Percentiles rank a stretch among this genome's conserved stretches.
These are phyloP conservation scores for Onthophagus taurus DNA, from an alignment of 1,140 invertebrate genomes.

Conservation along the genomic window DNA sequence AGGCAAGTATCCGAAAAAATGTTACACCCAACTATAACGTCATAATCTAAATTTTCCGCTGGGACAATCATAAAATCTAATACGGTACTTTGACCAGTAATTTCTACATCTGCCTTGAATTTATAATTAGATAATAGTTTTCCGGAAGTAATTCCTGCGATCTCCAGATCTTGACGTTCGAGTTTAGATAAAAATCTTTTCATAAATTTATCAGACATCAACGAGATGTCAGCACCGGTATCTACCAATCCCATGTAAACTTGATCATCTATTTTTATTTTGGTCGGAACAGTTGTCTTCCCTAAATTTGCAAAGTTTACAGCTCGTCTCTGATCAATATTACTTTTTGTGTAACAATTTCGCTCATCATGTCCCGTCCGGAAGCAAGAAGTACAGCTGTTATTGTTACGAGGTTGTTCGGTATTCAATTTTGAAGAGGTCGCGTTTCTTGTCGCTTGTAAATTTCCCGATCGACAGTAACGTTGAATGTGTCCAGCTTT, in stretches of 20 bases:
- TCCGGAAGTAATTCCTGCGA: conserved; percentile 4
- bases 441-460: neutral
- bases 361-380: neutral
- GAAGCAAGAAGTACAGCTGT: neutral
- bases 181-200: neutral
- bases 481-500: too few relatives aligned
- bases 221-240: conserved; percentile 7
- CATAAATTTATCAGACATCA: conserved; percentile 7
- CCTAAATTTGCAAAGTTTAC: neutral
- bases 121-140: neutral
- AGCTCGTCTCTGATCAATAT: conserved; percentile 3
- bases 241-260: neutral
- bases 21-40: conserved; percentile 12
- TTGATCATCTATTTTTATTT: neutral
- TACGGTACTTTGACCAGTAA: neutral
- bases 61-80: conserved; percentile 5
- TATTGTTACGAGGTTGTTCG: neutral
- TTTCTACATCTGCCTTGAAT: neutral
- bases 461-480: neutral
- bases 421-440: neutral
- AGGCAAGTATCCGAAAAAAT: conserved; percentile 3
- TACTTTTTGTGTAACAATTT: conserved; percentile 2
- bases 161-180: neutral
- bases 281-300: neutral
- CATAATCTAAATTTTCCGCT: conserved; percentile 3